phyloP scores from a whole-genome alignment of 2,113 vertebrate genomes.

The Glaucidium brasilianum region DNA sequence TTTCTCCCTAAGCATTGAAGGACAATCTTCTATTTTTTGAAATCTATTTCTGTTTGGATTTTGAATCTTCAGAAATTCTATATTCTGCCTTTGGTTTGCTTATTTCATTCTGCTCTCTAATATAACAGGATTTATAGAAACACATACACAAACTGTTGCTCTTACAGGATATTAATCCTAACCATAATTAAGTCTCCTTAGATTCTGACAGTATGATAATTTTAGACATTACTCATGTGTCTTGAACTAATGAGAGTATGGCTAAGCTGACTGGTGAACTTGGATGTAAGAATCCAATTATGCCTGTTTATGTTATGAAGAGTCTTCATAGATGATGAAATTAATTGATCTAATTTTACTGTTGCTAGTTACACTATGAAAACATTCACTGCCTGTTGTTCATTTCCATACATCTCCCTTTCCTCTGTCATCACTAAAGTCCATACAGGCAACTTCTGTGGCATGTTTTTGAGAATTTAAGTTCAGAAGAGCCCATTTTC shows the following conservation, averaged over 20 bases:
- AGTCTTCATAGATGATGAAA: background rate
- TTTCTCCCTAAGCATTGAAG: background rate
- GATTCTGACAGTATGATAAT: background rate
- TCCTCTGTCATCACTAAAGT: background rate
- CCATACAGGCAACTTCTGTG: background rate
- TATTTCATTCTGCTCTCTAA: background rate
- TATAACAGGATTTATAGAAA: background rate
- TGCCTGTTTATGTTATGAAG: background rate
- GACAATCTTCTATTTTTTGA: background rate
- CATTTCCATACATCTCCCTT: background rate
- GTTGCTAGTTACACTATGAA: background rate
- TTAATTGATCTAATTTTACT: background rate
- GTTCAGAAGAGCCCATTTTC: background rate
- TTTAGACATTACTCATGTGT: background rate
- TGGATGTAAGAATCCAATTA: background rate
- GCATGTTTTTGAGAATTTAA: background rate
- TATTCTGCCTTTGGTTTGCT: background rate
- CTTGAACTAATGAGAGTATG: background rate
- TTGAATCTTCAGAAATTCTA: background rate
- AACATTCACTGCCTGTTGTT: background rate
- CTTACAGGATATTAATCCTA: background rate
- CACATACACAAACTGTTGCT: background rate
- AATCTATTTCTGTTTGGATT: background rate
- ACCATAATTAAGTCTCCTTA: background rate
- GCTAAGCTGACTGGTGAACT: background rate